Percentiles rank a stretch among this genome's conserved stretches.
phyloP scores from a whole-genome alignment of 2,113 vertebrate genomes.

The Myiozetetes cayanensis region DNA sequence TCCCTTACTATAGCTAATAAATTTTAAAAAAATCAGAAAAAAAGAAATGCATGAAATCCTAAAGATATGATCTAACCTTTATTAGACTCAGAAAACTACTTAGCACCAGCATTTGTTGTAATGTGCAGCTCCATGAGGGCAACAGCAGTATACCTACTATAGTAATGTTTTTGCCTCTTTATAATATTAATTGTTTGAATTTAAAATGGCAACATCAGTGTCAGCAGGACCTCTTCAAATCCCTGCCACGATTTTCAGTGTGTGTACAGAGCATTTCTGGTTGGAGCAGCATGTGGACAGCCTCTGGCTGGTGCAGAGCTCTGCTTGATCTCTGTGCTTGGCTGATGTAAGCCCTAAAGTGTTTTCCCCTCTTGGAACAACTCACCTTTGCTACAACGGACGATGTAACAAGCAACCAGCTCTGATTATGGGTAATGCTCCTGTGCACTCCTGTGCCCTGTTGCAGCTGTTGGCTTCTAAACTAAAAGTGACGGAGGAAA shows the following conservation, averaged over 20 bases:
- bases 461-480: not conserved
- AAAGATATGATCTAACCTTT: constrained; percentile 11
- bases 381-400: not conserved
- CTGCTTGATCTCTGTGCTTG: not conserved
- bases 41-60: not conserved
- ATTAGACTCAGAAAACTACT: not conserved
- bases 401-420: not conserved
- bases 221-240: not conserved
- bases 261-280: not conserved
- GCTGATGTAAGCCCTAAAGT: not conserved
- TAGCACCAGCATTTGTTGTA: not conserved
- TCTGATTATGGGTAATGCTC: not conserved
- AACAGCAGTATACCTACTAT: not conserved
- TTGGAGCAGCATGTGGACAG: not conserved
- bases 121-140: not conserved
- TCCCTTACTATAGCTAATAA: not conserved
- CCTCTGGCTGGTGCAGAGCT: not conserved
- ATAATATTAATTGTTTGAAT: not conserved
- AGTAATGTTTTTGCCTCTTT: not conserved
- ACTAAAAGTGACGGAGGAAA: not conserved
- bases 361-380: not conserved
- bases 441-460: not conserved
- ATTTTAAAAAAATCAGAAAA: not conserved
- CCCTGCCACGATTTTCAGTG: not conserved
- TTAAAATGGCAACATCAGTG: not conserved